A percentile compares a stretch with the other conserved stretches of the same genome.
Conservation (phyloP, 1,140 invertebrate genomes). For the Drosophila bocqueti region DNA sequence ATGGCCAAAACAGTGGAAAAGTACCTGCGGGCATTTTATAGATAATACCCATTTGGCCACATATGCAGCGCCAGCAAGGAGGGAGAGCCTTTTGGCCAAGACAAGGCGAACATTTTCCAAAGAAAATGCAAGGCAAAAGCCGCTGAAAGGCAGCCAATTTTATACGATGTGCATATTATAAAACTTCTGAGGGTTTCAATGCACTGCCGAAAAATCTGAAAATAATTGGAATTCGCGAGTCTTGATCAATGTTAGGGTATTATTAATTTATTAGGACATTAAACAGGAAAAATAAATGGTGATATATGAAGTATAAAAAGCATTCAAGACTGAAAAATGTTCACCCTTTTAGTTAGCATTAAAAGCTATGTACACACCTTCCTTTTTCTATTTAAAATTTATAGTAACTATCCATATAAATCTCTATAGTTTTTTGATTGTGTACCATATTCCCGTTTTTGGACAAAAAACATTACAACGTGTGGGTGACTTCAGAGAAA, state of each 20-base stretch:
- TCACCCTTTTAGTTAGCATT: neutral
- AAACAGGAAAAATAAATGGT: too few relatives aligned
- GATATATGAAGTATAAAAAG: neutral
- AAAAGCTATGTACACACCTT: neutral
- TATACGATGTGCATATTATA: constrained; percentile 65
- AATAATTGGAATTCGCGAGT: neutral
- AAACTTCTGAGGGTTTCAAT: constrained; percentile 53
- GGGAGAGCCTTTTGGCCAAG: constrained; percentile 6
- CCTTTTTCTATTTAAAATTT: neutral
- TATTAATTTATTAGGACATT: neutral
- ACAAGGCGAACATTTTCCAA: constrained; percentile 47
- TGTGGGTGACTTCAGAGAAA: constrained; percentile 4
- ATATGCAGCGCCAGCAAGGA: constrained; percentile 12
- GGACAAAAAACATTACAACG: constrained; percentile 39
- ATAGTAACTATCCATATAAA: neutral
- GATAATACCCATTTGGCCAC: constrained; percentile 74
- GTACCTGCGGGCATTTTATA: constrained; percentile 80
- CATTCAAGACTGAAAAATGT: neutral
- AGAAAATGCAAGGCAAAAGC: constrained; percentile 57
- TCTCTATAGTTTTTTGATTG: neutral
- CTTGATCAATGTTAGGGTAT: too few relatives aligned
- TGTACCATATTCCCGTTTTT: neutral
- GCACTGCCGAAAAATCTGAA: constrained; percentile 12
- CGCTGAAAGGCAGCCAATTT: constrained; percentile 66
- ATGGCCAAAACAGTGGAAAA: constrained; percentile 72